phyloP scores from a whole-genome alignment of 2,113 vertebrate genomes.

The Propithecus coquereli region DNA sequence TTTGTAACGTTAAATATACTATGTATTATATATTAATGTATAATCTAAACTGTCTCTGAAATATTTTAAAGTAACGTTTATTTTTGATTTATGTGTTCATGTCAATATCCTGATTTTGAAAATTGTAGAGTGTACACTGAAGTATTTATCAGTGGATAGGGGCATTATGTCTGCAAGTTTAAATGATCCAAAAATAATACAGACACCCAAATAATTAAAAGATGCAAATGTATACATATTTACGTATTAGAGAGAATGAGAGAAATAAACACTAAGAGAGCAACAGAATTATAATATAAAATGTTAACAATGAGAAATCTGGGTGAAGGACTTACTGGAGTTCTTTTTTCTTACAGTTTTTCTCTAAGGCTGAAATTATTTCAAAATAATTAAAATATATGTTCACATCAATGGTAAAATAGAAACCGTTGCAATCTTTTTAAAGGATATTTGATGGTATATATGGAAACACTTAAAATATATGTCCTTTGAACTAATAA shows the following conservation, averaged over 20 bases:
- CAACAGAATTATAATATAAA: background rate
- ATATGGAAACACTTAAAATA: background rate
- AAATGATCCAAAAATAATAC: background rate
- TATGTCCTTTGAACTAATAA: background rate
- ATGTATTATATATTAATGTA: background rate
- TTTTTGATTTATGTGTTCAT: background rate
- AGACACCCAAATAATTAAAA: background rate
- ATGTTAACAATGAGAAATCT: background rate
- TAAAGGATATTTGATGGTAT: background rate
- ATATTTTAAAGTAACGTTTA: background rate
- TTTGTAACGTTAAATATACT: background rate
- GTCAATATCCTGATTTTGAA: background rate
- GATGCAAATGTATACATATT: background rate
- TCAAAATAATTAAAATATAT: background rate
- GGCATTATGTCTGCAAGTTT: background rate
- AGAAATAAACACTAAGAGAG: background rate
- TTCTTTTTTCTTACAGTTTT: background rate
- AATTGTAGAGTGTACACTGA: background rate
- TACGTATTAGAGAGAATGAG: background rate
- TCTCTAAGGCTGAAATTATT: conserved; percentile 23
- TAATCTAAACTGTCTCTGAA: background rate
- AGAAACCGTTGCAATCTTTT: background rate
- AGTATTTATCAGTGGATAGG: background rate
- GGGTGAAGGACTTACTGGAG: background rate
- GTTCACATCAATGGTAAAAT: background rate